A percentile compares a stretch with the other conserved stretches of the same genome.
Evolutionary conservation across 2,113 vertebrate genomes (phyloP).

Genomic region (Meleagris gallopavo): DNA sequence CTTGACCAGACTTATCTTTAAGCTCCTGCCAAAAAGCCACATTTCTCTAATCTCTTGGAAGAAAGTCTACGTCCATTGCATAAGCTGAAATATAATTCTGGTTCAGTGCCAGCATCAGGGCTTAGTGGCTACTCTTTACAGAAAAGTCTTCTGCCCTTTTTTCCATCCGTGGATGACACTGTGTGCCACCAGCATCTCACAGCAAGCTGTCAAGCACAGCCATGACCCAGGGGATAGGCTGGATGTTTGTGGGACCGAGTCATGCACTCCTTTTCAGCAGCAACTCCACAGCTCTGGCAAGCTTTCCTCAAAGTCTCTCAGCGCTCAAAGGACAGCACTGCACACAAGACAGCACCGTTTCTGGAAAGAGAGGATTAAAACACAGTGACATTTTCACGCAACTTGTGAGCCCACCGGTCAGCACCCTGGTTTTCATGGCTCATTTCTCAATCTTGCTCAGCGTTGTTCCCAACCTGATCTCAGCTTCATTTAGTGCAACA

Average conservation of each 20-base stretch:
- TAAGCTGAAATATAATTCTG: neutral
- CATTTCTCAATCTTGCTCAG: neutral
- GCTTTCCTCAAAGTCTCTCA: slow-evolving; percentile 13
- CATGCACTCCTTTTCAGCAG: neutral
- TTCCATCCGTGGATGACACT: neutral
- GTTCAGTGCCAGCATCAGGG: neutral
- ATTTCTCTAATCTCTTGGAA: slow-evolving; percentile 27
- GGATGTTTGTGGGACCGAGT: slow-evolving; percentile 21
- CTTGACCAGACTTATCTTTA: slow-evolving; percentile 27
- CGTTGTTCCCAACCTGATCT: neutral
- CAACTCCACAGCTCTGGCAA: neutral
- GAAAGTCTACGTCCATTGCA: slow-evolving; percentile 1
- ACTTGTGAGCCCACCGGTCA: neutral
- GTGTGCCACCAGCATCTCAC: neutral
- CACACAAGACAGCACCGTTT: neutral
- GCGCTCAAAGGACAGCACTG: neutral
- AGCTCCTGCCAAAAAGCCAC: neutral
- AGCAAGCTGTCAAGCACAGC: neutral
- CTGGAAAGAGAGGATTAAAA: neutral
- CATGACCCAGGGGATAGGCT: slow-evolving; percentile 1
- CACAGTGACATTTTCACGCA: neutral
- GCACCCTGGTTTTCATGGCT: neutral
- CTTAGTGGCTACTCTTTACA: neutral
- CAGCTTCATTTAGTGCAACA: rapidly evolving
- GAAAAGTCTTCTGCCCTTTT: neutral